Conservation (phyloP, 92 coral and sea anemone species). For the Meandrina meandrites region DNA sequence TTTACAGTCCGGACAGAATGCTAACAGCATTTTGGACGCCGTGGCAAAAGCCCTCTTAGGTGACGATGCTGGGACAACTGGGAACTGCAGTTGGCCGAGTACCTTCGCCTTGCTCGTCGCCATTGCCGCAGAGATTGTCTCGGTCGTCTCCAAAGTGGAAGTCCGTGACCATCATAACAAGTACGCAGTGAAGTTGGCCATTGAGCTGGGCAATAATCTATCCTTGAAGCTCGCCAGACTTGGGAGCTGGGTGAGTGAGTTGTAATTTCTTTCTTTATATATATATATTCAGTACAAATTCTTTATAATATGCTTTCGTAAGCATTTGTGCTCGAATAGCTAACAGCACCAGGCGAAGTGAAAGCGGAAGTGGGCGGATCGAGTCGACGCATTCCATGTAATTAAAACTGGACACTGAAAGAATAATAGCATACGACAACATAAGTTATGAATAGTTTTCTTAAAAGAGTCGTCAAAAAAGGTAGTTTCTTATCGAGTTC, state of each 20-base stretch:
- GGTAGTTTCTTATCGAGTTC: too few relatives aligned
- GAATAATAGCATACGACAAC: too few relatives aligned
- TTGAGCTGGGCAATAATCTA: background rate
- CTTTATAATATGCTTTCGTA: too few relatives aligned
- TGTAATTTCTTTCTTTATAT: background rate
- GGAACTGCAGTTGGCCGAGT: background rate
- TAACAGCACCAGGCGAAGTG: too few relatives aligned
- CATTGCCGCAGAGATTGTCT: constrained; percentile 2
- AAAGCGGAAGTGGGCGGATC: too few relatives aligned
- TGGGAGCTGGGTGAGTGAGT: background rate
- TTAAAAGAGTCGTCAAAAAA: too few relatives aligned
- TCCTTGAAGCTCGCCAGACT: background rate
- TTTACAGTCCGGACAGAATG: background rate
- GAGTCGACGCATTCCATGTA: too few relatives aligned
- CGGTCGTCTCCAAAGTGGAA: background rate
- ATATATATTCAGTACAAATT: too few relatives aligned
- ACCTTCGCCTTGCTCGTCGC: background rate
- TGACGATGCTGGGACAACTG: background rate
- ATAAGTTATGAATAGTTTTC: too few relatives aligned
- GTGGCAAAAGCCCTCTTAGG: background rate
- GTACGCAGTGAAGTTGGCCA: too few relatives aligned
- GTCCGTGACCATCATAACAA: background rate
- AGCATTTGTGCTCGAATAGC: too few relatives aligned
- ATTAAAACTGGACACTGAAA: too few relatives aligned
- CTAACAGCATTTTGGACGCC: background rate